A percentile compares a stretch with the other conserved stretches of the same genome.
These are phyloP conservation scores for Hemibagrus wyckioides DNA, from an alignment of 2,113 vertebrate genomes.

Conservation along the genomic window DNA sequence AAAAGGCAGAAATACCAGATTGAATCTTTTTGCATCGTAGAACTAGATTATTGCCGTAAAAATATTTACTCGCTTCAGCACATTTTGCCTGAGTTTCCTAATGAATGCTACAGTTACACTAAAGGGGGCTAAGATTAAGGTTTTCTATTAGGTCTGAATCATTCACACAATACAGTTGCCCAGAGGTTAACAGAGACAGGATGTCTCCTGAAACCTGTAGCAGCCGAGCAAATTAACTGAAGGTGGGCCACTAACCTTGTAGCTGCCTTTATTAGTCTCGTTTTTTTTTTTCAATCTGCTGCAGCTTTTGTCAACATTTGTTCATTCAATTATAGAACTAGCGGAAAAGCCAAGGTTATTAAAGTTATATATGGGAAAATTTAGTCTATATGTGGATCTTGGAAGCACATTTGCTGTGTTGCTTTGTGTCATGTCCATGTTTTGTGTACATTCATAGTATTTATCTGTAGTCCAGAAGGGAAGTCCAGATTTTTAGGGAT, in stretches of 20 bases:
- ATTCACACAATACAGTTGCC: neutral
- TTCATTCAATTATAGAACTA: conserved; percentile 1
- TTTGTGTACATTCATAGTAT: neutral
- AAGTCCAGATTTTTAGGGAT: neutral
- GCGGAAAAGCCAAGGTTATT: neutral
- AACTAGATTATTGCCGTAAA: conserved; percentile 22
- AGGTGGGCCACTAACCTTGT: conserved; percentile 5
- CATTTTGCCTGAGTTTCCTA: conserved; percentile 13
- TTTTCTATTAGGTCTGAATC: conserved; percentile 2
- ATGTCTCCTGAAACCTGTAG: neutral
- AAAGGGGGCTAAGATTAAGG: neutral
- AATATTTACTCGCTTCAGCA: conserved; percentile 21
- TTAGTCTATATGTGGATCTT: neutral
- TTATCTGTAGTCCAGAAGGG: neutral
- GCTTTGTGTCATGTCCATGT: neutral
- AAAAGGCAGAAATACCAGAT: neutral
- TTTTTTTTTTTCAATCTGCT: neutral
- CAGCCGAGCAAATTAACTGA: neutral
- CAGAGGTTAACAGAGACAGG: neutral
- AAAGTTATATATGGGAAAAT: neutral
- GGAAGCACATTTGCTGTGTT: neutral
- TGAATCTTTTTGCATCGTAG: neutral
- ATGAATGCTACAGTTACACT: conserved; percentile 19
- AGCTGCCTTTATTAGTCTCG: neutral
- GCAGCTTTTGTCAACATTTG: conserved; percentile 7